Evolutionary conservation across 2,888 invertebrate genomes (phyloP), one percentile per base, ranked within the genome.

Genomic region (Himalopsyche japonica): DNA sequence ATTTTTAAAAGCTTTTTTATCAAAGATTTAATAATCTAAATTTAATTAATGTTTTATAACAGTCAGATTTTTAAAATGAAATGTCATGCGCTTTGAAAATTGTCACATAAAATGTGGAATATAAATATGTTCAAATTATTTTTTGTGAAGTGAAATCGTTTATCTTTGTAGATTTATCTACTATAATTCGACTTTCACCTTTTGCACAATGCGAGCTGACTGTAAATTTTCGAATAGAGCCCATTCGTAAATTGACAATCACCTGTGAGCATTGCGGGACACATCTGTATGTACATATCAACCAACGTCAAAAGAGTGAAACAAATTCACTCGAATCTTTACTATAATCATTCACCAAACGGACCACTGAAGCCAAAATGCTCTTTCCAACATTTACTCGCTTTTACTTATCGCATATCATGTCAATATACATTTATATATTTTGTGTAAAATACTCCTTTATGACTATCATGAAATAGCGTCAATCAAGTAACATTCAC

Each of bases 201-300:
- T 57, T 3, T 20, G 57, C 57, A 43, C 34, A 77, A 64, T 82
- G 84, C 48, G 76, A 84, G 86, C 84, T 86, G 76, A 27, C 82
- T 80, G 84, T 27, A 76, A 70, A 80, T 81, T 82, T 86, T 30
- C 81, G 76, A 82, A 82, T 82, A 76, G 86, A 86, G 86, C 86
- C 86, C 86, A 81, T 84, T 84, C 70, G 84, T 70, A 86, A 84
- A 43, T 76, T 79, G 18, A 34, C 82, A 82, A 80, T 57, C 76
- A 86, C 86, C 85, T 82, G 37, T 34, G 7, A 18, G 49, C 34
- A 80, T 32, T 84, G 79, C 49, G 85, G 24, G 77, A 10, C 77
- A 47, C 30, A 47, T 24, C n/a, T 24, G 24, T 24, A 79, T 79
- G 47, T 79, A 57, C 57, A 57, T 57, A 57, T 57, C 57, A 57